phyloP scores from a whole-genome alignment of 2,113 vertebrate species.

The Chascanopsetta lugubris region DNA sequence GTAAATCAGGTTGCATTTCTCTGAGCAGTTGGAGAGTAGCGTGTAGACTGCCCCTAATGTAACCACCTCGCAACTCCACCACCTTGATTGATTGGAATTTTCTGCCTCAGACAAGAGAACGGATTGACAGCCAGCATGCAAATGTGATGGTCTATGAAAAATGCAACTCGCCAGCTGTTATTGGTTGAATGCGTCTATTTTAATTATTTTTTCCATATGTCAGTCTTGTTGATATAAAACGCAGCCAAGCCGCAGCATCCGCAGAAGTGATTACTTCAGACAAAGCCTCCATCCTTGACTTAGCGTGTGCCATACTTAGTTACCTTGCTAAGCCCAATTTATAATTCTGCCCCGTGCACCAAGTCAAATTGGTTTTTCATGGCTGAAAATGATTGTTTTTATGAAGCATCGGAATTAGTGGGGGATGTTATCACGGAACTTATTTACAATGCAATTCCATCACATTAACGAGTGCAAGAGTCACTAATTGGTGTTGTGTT shows the following conservation, averaged over 20 bases:
- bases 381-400: slow-evolving; percentile 61
- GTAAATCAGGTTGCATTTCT: slow-evolving; percentile 67
- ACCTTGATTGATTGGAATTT: slow-evolving; percentile 59
- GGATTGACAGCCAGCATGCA: slow-evolving; percentile 66
- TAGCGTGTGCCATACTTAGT: slow-evolving; percentile 60
- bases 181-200: slow-evolving; percentile 62
- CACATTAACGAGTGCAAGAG: slow-evolving; percentile 45
- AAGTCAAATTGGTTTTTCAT: slow-evolving; percentile 69
- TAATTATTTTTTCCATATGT: slow-evolving; percentile 73
- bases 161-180: slow-evolving; percentile 53
- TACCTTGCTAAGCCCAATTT: slow-evolving; percentile 69
- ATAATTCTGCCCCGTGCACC: slow-evolving; percentile 60
- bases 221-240: slow-evolving; percentile 66
- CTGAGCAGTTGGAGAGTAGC: slow-evolving; percentile 2
- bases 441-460: slow-evolving; percentile 56
- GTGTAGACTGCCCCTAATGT: slow-evolving; percentile 10
- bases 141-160: slow-evolving; percentile 59
- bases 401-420: slow-evolving; percentile 48
- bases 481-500: slow-evolving; percentile 39
- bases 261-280: slow-evolving; percentile 72
- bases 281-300: slow-evolving; percentile 69
- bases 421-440: slow-evolving; percentile 50
- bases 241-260: slow-evolving; percentile 49
- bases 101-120: slow-evolving; percentile 28
- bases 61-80: slow-evolving; percentile 34